A percentile compares a stretch with the other conserved stretches of the same genome.
Evolutionary conservation across 2,888 invertebrate genomes (phyloP).

Genomic region (Endotricha flammealis): DNA sequence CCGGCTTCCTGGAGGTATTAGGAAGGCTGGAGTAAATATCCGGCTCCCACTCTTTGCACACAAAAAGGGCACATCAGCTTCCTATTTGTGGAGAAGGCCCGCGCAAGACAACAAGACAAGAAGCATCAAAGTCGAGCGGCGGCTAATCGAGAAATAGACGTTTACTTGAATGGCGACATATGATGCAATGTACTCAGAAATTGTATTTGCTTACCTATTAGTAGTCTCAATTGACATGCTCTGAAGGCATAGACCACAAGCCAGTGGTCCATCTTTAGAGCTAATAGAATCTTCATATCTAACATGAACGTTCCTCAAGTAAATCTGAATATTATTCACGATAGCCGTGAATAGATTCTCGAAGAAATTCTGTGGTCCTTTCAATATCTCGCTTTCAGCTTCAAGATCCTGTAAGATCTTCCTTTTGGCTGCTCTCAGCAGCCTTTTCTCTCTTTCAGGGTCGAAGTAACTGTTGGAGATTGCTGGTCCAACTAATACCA

Average conservation of each 20-base stretch:
- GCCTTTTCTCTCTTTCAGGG: slow-evolving; percentile 83
- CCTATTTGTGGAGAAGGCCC: no score
- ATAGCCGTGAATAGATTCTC: slow-evolving; percentile 86
- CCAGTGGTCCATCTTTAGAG: slow-evolving; percentile 81
- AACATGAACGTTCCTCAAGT: slow-evolving; percentile 87
- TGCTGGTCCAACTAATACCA: slow-evolving; percentile 86
- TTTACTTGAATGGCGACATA: no score
- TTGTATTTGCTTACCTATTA: slow-evolving; percentile 82
- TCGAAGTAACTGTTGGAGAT: slow-evolving; percentile 83
- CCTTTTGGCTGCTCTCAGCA: slow-evolving; percentile 84
- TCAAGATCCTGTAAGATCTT: slow-evolving; percentile 84
- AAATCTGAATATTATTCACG: slow-evolving; percentile 88
- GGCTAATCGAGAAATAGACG: no score
- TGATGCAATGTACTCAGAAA: no score
- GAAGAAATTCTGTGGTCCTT: slow-evolving; percentile 82
- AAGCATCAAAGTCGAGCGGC: no score
- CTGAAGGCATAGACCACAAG: slow-evolving; percentile 87
- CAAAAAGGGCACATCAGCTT: no score
- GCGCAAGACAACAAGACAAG: no score
- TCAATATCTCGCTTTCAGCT: slow-evolving; percentile 76
- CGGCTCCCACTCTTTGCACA: no score
- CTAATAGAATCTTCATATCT: slow-evolving; percentile 88
- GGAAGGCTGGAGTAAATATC: no score
- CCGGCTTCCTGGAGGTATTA: no score
- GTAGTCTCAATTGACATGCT: slow-evolving; percentile 88